Conservation (phyloP, 1,140 invertebrate genomes). For the Euura lappo region DNA sequence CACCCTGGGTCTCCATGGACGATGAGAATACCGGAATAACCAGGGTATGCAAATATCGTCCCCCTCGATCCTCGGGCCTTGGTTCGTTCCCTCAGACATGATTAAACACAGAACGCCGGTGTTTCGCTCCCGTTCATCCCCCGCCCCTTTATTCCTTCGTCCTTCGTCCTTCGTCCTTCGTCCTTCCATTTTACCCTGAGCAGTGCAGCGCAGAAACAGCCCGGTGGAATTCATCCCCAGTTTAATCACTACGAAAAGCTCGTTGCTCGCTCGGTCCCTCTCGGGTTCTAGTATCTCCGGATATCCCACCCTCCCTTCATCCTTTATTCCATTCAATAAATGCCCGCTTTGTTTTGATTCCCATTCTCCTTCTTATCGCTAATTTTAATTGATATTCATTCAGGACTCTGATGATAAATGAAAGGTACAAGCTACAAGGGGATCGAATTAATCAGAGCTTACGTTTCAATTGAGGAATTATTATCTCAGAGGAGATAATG, state of each 20-base stretch:
- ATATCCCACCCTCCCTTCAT: constrained; percentile 18
- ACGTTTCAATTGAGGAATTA: background rate
- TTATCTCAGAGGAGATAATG: background rate
- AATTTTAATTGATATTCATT: constrained; percentile 4
- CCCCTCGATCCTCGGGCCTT: constrained; percentile 33
- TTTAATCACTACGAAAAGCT: constrained; percentile 58
- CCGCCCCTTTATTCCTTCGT: constrained; percentile 13
- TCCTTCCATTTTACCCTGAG: constrained; percentile 28
- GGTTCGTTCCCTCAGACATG: constrained; percentile 52
- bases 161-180: constrained; percentile 21
- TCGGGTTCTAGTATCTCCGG: background rate
- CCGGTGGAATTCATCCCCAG: constrained; percentile 41
- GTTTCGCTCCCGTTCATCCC: constrained; percentile 36
- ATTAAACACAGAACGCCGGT: constrained; percentile 58
- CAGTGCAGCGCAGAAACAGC: constrained; percentile 27
- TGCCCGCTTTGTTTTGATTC: background rate
- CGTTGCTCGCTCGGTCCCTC: constrained; percentile 32
- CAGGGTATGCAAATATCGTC: constrained; percentile 47
- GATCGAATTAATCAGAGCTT: background rate
- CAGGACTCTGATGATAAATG: background rate
- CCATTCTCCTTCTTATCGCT: background rate
- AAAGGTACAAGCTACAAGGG: background rate
- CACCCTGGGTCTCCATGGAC: too few relatives aligned
- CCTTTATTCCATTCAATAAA: background rate
- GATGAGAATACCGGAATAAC: background rate